Base-by-base conservation (phyloP, 2,888 invertebrate genomes). In the Leucophenga montana region DNA sequence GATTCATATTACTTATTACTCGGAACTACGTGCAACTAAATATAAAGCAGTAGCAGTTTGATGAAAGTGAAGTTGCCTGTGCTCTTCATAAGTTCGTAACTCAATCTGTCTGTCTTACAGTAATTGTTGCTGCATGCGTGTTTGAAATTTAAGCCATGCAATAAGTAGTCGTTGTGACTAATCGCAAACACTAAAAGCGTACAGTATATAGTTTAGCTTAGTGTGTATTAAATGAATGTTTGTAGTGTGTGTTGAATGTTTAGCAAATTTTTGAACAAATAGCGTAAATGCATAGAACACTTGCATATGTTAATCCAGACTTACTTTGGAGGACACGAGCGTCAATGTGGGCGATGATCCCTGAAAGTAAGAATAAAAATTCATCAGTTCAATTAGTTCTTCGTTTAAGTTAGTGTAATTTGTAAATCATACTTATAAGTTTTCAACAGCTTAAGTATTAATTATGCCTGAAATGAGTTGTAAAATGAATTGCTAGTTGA, bases 311-410 rank as follows among this genome's bases (percentile, higher is more conserved):
- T 27, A 53, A 6, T 18, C 22, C 13, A 20, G 80, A 90, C 93
- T 93, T 92, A 94, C 93, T 93, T 93, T 93, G 89, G 93, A 93
- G 90, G 93, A 93, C 89, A 93, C 92, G 88, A 93, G 91, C 90
- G 93, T 93, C 92, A 93, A 92, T 90, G 93, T 93, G 87, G 93
- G 93, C 89, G 94, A 93, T 87, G 93, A 93, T 90, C 93, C 93
- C 93, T 94, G 93, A 84, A 92, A 92, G 8, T 0, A 22, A 2
- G 22, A 67, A 27, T 18, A 50, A 56, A 11, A 56, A 46, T 27
- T 27, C 44, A 39, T 8, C 27, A 16, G 13, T 54, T 54, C 4
- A 27, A 27, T 27, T 3, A 27, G 27, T 2, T 27, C 27, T 27
- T 3, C 27, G n/a, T n/a, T n/a, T n/a, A n/a, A 27, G 4, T 27